Conservation (phyloP, 2,113 vertebrate species). For the Pterocles orientalis region DNA sequence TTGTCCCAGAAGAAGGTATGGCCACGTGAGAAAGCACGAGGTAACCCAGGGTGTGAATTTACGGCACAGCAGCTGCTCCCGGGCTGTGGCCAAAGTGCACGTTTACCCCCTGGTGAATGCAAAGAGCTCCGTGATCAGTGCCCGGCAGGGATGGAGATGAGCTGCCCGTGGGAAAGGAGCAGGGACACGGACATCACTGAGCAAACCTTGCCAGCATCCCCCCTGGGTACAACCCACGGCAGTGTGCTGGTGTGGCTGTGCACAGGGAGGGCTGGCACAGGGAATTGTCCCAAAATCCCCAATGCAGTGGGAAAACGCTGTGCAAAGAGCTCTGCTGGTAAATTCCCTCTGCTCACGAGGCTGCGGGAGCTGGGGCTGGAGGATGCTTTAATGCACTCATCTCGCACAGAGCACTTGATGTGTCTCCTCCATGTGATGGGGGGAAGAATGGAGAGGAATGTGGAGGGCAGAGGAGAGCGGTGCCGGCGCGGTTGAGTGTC, state of each 20-base stretch:
- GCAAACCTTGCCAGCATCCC: accelerated
- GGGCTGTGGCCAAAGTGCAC: neutral
- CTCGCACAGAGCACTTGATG: neutral
- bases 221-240: accelerated
- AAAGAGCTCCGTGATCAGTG: neutral
- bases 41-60: neutral
- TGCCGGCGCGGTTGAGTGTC: neutral
- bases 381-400: neutral
- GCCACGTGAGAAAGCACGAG: neutral
- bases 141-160: neutral
- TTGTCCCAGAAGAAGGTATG: neutral
- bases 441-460: conserved; percentile 23
- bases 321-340: neutral
- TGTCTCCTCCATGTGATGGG: neutral
- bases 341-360: neutral
- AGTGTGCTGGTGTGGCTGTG: neutral
- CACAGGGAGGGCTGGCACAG: accelerated
- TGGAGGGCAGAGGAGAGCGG: neutral
- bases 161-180: accelerated
- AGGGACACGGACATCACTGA: neutral
- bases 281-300: accelerated
- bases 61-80: neutral
- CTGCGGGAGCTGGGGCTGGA: neutral
- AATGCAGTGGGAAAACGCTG: neutral
- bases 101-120: neutral